phyloP scores from a whole-genome alignment of 2,113 vertebrate genomes.

The Mixornis gularis region DNA sequence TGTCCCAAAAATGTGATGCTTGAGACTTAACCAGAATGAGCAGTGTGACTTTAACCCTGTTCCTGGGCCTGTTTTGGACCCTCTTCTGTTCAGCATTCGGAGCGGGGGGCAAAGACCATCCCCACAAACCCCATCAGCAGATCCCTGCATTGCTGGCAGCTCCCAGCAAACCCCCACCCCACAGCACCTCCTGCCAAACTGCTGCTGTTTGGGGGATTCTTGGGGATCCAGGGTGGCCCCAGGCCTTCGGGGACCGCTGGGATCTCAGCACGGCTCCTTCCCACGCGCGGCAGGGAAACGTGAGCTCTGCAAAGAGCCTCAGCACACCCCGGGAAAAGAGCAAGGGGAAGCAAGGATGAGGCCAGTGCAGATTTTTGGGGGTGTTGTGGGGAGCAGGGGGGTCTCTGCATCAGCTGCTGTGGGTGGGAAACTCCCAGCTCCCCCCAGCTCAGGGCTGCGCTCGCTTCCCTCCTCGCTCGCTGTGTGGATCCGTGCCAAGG shows the following conservation, averaged over 20 bases:
- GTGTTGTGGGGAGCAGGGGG: not conserved
- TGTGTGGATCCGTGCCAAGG: not conserved
- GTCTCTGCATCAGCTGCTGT: not conserved
- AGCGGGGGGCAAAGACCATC: not conserved
- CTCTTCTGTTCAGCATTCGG: fast-evolving
- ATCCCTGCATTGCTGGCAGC: fast-evolving
- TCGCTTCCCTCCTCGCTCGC: fast-evolving
- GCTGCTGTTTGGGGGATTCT: not conserved
- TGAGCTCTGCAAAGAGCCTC: not conserved
- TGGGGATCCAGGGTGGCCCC: fast-evolving
- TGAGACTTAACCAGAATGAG: not conserved
- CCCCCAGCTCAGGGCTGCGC: not conserved
- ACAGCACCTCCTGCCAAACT: fast-evolving
- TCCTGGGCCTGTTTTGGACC: fast-evolving
- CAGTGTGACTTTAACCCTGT: not conserved
- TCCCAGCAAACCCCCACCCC: not conserved
- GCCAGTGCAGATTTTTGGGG: fast-evolving
- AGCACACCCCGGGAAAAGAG: not conserved
- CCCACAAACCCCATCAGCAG: fast-evolving
- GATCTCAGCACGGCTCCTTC: not conserved
- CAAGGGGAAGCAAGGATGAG: not conserved
- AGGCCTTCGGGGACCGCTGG: not conserved
- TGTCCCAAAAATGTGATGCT: not conserved
- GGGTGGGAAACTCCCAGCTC: not conserved
- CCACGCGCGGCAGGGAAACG: fast-evolving